Base-by-base conservation (phyloP, 2,888 invertebrate genomes). In the Andrena flavipes region DNA sequence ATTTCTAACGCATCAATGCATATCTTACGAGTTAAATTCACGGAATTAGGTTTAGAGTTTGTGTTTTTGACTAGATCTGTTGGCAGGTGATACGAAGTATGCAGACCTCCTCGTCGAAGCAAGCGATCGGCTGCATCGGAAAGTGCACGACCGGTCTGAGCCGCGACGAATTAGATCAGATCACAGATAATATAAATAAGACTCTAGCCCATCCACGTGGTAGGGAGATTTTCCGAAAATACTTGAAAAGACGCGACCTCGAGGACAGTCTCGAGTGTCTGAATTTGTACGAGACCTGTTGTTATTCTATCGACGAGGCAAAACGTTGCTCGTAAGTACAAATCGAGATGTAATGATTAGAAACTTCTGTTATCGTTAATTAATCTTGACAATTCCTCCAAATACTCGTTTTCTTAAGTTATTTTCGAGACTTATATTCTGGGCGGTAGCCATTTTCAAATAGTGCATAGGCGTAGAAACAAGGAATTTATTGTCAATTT, bases 131-230 rank as follows among this genome's bases (percentile, higher is more conserved):
- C 3, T 93, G 93, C 54, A 90, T 92, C 63, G 92, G 91, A 77
- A 92, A 91, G 73, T 92, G 92, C 68, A 90, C 90, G 35, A 89
- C 87, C 71, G 91, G 91, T 30, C 78, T 93, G 5, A 89, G 78
- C 13, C 13, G 2, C n/a, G 84, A 88, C 20, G 91, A 92, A 49
- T 78, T 92, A 33, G 90, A 92, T 70, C 75, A 71, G 23, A 88
- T 92, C 13, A 93, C 93, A 59, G 91, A 92, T 59, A 89, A 89
- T 69, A 84, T 93, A 74, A 80, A 89, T 6, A 84, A 81, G 10
- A 91, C 92, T 2, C 60, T 93, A 49, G 70, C 48, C 3, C 82
- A 90, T 67, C 60, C 69, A 0, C 65, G 82, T 3, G 92, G 92
- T 6, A 87, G 87, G 23, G 59, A 88, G 49, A 89, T 92, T 59